phyloP scores from a whole-genome alignment of 1,140 invertebrate species.

The Musca domestica region DNA sequence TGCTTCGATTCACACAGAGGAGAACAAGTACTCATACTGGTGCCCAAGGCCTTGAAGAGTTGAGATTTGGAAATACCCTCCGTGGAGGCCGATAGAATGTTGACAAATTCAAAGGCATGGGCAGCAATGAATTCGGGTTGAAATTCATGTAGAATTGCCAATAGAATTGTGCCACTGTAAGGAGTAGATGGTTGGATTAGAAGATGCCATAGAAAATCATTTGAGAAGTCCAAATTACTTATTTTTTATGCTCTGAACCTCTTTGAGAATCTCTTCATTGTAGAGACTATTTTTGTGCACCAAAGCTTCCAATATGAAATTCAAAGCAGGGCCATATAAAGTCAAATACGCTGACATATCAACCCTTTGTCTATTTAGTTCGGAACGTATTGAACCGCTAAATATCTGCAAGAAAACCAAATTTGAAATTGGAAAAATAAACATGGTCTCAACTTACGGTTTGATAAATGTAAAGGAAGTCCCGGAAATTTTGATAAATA shows the following conservation, averaged over 20 bases:
- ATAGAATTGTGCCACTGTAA: slow-evolving; percentile 78
- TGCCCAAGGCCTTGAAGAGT: slow-evolving; percentile 67
- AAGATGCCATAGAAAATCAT: neutral
- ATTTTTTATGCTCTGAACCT: slow-evolving; percentile 71
- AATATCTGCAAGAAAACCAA: slow-evolving; percentile 59
- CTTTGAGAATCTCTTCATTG: slow-evolving; percentile 68
- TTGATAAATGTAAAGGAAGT: slow-evolving; percentile 65
- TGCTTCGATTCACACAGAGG: slow-evolving; percentile 67
- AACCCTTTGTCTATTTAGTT: slow-evolving; percentile 69
- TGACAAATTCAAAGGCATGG: slow-evolving; percentile 70
- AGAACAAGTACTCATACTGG: slow-evolving; percentile 67
- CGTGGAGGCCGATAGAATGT: slow-evolving; percentile 68
- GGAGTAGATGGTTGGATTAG: slow-evolving; percentile 12
- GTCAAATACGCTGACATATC: slow-evolving; percentile 74
- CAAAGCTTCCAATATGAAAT: slow-evolving; percentile 86
- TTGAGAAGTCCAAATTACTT: too few relatives aligned
- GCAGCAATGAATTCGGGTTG: slow-evolving; percentile 75
- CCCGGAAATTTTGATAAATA: slow-evolving; percentile 78
- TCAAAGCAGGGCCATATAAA: slow-evolving; percentile 81
- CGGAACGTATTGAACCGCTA: slow-evolving; percentile 60
- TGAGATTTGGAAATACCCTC: slow-evolving; percentile 63
- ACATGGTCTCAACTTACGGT: slow-evolving; percentile 32
- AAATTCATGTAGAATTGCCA: slow-evolving; percentile 78
- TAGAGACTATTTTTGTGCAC: slow-evolving; percentile 63
- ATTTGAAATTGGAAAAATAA: slow-evolving; percentile 11